These are phyloP conservation scores for Disparrhopalites patrizii DNA, from an alignment of 2,888 invertebrate species.

Conservation along the genomic window DNA sequence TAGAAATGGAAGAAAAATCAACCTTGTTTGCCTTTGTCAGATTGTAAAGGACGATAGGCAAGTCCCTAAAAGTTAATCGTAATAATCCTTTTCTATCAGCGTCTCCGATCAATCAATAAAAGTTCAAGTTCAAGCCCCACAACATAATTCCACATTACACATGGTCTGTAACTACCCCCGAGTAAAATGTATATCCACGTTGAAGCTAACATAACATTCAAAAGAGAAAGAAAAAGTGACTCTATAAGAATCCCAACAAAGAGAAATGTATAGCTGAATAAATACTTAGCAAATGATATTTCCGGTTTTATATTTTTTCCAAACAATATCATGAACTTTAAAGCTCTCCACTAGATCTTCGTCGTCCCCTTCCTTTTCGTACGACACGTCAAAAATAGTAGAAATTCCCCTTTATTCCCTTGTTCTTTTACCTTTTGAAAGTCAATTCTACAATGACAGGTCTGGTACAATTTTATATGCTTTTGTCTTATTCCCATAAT, in stretches of 20 bases:
- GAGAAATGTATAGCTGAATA: too few species aligned
- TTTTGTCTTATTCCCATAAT: constrained; percentile 6
- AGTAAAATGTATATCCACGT: too few species aligned
- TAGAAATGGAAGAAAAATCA: too few species aligned
- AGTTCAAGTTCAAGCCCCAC: constrained; percentile 42
- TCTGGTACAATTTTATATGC: constrained; percentile 3
- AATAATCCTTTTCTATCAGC: constrained; percentile 27
- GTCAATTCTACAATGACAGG: constrained; percentile 1
- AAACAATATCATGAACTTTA: too few species aligned
- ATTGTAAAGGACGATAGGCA: constrained; percentile 8
- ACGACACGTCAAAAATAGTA: neutral
- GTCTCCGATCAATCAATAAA: constrained; percentile 39
- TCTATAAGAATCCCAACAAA: too few species aligned
- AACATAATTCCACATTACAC: neutral
- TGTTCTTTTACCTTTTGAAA: too few species aligned
- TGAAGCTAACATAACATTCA: neutral
- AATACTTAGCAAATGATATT: too few species aligned
- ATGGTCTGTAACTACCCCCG: too few species aligned
- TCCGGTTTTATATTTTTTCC: constrained; percentile 20
- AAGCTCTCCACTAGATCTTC: neutral
- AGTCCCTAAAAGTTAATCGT: constrained; percentile 20
- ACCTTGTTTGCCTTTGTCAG: neutral
- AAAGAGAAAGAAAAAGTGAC: neutral
- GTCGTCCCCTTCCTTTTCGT: neutral
- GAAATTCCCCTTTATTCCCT: neutral